A percentile compares a stretch with the other conserved stretches of the same genome.
These are phyloP conservation scores for Ictidomys tridecemlineatus DNA, from an alignment of 2,113 vertebrate genomes.

Conservation along the genomic window DNA sequence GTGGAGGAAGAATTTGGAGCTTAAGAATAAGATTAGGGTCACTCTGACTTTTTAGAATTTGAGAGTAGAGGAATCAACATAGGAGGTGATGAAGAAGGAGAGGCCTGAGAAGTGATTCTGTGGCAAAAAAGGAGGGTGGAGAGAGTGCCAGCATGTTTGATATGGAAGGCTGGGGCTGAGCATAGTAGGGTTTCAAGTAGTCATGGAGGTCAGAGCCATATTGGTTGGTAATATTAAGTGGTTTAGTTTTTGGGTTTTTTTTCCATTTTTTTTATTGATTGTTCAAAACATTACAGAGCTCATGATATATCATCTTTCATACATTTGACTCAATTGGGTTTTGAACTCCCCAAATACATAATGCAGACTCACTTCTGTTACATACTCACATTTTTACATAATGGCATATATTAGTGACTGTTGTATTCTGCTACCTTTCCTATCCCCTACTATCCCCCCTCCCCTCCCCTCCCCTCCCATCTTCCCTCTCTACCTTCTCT, in stretches of 20 bases:
- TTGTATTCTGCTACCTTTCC: too few relatives aligned
- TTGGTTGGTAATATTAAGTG: not conserved
- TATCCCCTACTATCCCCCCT: too few relatives aligned
- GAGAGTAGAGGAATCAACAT: not conserved
- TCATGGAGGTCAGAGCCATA: not conserved
- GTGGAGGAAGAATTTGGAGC: not conserved
- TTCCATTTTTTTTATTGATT: too few relatives aligned
- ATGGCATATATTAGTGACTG: too few relatives aligned
- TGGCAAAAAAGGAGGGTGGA: not conserved
- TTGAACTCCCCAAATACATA: too few relatives aligned
- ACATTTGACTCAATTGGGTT: too few relatives aligned
- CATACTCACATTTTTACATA: too few relatives aligned
- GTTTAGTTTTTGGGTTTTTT: constrained; percentile 44
- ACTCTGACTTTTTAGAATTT: not conserved
- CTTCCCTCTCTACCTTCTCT: too few relatives aligned
- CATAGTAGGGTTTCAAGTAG: fast-evolving
- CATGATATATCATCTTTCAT: too few relatives aligned
- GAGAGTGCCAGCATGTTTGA: not conserved
- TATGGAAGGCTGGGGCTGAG: not conserved
- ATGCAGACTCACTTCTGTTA: too few relatives aligned
- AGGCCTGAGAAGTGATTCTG: not conserved
- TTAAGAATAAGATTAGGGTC: not conserved
- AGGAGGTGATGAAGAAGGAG: not conserved
- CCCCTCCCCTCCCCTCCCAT: too few relatives aligned
- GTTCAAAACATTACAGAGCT: too few relatives aligned